Evolutionary conservation across 2,797 vertebrate species (phyloP), one percentile per base, ranked within the genome.

Genomic region (Chromobotia macracanthus): DNA sequence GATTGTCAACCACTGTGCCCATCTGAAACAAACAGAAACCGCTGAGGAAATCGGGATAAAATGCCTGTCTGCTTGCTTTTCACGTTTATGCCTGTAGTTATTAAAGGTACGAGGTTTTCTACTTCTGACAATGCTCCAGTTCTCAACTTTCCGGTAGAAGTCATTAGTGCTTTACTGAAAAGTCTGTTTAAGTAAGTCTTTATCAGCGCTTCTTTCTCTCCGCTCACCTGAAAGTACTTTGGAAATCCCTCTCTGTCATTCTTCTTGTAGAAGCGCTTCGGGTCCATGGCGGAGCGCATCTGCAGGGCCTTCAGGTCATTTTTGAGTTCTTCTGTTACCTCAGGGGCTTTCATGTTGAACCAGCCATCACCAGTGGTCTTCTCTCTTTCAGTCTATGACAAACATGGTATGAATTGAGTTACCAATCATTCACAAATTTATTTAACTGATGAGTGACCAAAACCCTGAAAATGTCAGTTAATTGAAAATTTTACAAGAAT

Each of bases 201-300:
- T n/a, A n/a, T n/a, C n/a, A n/a, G n/a, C n/a, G n/a, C n/a, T n/a
- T n/a, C n/a, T n/a, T n/a, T n/a, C n/a, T n/a, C n/a, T n/a, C n/a
- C n/a, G 56, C 89, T 69, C 81, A 98, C 97, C 96, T 99, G 95
- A 77, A 99, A 97, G 79, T 97, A 97, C 81, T 97, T 99, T 61
- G 97, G 96, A 41, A 97, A 94, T 11, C 96, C 97, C 5, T 97
- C 96, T 89, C 97, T 90, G 85, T 99, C 97, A 6, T 97, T 96
- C 90, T 99, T 99, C 91, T 99, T 99, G 87, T 99, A 99, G 90
- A 99, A 99, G 55, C 94, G 94, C 87, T 99, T 99, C 3, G 96
- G 93, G 83, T 99, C 95, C 91, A 97, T 80, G 0, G 95, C 93
- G 41, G 94, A 93, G 86, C 97, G 95, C 96, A 99, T 98, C 89